Base-by-base conservation (phyloP, 2,113 vertebrate genomes). In the Ciconia boyciana region DNA sequence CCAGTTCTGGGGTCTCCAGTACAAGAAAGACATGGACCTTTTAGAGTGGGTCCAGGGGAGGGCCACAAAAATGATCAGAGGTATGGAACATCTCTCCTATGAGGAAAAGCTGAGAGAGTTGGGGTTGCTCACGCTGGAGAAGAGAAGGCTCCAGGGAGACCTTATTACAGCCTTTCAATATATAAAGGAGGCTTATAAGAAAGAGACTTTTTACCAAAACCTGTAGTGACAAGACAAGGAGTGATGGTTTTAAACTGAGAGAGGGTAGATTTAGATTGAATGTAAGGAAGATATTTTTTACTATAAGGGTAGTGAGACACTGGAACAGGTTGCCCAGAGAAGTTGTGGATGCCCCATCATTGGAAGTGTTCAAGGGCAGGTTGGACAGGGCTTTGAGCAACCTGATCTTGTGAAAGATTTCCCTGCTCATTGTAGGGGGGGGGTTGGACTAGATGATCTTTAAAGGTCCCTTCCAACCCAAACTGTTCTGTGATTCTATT, bases 21-120 rank as follows among this genome's bases (percentile, higher is more conserved):
- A 26, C 4, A 22, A 32, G 31, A 26, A 43, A 16, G 25, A 22
- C 9, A 49, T n/a, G 12, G 25, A 57, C 16, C 20, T 49, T 6
- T 65, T 66, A 4, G 13, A 17, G 13, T 0, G 0, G 4, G 31
- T 58, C 77, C 54, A 60, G 61, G 55, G 3, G 25, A 77, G 16
- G 20, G 16, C 18, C 31, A 41, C 13, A 11, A 44, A 71, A 15
- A 41, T 72, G 4, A 7, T n/a, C 31, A 44, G 36, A 19, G 14
- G 49, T 17, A 2, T 76, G 19, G 41, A 55, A 24, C 49, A 6
- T 3, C 64, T 34, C 19, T 52, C 7, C 19, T 57, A 4, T 32
- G 17, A 71, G 1, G 41, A 90, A 6, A 43, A 31, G 11, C 41
- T 55, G 48, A 43, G 10, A 70, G 20, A 62, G 32, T n/a, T 41